Base-by-base conservation (phyloP, 2,888 invertebrate genomes). In the Phalera bucephala region DNA sequence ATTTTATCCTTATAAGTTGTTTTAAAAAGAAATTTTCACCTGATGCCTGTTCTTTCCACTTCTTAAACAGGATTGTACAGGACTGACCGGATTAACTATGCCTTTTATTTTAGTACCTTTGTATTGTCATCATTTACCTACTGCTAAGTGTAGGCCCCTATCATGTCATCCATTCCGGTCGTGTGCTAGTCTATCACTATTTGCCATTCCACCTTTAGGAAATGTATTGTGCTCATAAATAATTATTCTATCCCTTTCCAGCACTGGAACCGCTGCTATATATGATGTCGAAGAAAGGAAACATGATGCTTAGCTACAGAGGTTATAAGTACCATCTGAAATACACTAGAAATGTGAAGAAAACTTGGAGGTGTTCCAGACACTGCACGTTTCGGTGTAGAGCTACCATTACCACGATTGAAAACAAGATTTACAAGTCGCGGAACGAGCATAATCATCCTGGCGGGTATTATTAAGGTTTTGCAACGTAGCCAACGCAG, bases 321-420 rank as follows among this genome's bases (percentile, higher is more conserved):
- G 52, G 53, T 0, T 56, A 54, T 13, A 45, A 40, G 0, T 52
- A 54, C 10, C 53, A 59, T 30, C 36, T 54, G 2, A 56, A 48
- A 12, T 56, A 43, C 22, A 45, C 33, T n/a, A 43, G 37, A 13
- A 29, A 37, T 11, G 9, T 32, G 12, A 56, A 33, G 15, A 63
- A 50, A 23, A 54, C 50, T 0, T 65, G 64, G 52, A 42, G 62
- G 12, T 62, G 66, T 40, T 55, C 60, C 3, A 31, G 44, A 31
- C 60, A 58, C 15, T 45, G 50, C 15, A 38, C 47, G 0, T 41
- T 28, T 2, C 35, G 15, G 1, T 58, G 58, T 20, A 36, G 50
- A 20, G 60, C 58, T 0, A 59, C 45, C 2, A 1, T 58, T 0
- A 45, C 47, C 3, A 58, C 58, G 6, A n/a, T 55, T 2, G 33